Evolutionary conservation across 2,888 invertebrate species (phyloP), one percentile per base, ranked within the genome.

Genomic region (Drosophila niveifrons): DNA sequence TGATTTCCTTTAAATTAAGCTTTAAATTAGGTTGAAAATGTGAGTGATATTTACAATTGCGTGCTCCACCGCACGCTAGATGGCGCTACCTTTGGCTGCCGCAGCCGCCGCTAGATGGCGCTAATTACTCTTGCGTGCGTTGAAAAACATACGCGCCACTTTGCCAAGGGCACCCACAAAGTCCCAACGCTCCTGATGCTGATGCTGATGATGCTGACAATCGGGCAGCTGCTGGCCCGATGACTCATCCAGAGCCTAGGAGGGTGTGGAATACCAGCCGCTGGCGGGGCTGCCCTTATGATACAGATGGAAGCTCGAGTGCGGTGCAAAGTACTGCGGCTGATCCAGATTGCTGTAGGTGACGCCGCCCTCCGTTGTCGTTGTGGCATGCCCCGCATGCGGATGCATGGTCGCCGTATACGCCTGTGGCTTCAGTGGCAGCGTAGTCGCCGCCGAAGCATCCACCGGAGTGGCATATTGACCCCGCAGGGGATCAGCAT

Each of bases 381-480:
- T 94, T 65, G 84, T 72, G 28, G 75, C 72, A 67, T 76, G 76
- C 1, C 75, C 39, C 8, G 78, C 72, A 75, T 94, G 88, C 3
- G 90, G 84, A 74, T 94, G 94, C 78, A 95, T 94, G 2, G 95
- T 94, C 64, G 96, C 95, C 7, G 96, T 96, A 91, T 97, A 98
- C 51, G 97, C 97, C 92, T 98, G 98, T 28, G 98, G 98, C 91
- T 98, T 98, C 63, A 98, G 93, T 18, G 98, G 97, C 83, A 98
- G 92, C 28, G 96, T 94, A 11, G 94, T 93, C 10, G 94, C 94
- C 17, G 94, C 93, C 3, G 68, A 53, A 6, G 63, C 77, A 90
- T 94, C 76, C 86, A 85, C 79, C 2, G 91, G 80, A 10, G 90
- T 72, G 29, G 80, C 85, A 36, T 92, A 92, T 51, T 92, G 92